A percentile compares a stretch with the other conserved stretches of the same genome.
Conservation (phyloP, 1,140 invertebrate genomes). For the Amphibalanus amphitrite region DNA sequence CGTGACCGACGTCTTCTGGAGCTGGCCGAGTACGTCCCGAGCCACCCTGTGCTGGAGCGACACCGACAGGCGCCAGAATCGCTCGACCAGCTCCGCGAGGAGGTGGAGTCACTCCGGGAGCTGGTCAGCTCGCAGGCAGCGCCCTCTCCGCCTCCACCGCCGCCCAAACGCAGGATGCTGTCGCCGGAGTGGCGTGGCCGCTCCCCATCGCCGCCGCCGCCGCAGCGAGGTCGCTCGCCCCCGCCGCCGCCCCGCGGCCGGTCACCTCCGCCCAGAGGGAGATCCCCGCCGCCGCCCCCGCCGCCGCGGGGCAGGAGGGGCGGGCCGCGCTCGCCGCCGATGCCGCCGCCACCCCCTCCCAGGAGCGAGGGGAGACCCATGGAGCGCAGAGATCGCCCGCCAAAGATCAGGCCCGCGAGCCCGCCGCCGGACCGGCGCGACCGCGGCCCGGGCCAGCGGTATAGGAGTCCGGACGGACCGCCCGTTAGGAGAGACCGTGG, state of each 20-base stretch:
- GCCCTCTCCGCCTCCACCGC: neutral
- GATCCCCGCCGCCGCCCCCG: no score
- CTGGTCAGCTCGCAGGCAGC: neutral
- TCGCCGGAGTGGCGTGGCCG: neutral
- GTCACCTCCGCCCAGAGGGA: neutral
- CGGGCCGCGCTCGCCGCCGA: no score
- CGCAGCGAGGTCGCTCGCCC: neutral
- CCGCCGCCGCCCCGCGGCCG: neutral
- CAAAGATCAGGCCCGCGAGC: no score
- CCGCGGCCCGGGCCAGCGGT: no score
- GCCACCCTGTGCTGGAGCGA: neutral
- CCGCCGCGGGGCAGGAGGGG: no score
- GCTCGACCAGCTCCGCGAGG: conserved; percentile 3
- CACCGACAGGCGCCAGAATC: neutral
- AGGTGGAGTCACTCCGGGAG: neutral
- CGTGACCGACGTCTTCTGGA: neutral
- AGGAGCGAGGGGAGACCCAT: no score
- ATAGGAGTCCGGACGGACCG: neutral
- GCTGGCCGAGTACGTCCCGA: neutral
- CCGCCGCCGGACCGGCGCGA: no score
- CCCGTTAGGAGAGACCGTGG: neutral
- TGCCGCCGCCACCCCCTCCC: no score
- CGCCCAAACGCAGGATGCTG: neutral
- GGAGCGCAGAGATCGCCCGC: no score
- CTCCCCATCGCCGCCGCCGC: neutral